Evolutionary conservation across 1,140 invertebrate species (phyloP).

Genomic region (Cydia pomonella): DNA sequence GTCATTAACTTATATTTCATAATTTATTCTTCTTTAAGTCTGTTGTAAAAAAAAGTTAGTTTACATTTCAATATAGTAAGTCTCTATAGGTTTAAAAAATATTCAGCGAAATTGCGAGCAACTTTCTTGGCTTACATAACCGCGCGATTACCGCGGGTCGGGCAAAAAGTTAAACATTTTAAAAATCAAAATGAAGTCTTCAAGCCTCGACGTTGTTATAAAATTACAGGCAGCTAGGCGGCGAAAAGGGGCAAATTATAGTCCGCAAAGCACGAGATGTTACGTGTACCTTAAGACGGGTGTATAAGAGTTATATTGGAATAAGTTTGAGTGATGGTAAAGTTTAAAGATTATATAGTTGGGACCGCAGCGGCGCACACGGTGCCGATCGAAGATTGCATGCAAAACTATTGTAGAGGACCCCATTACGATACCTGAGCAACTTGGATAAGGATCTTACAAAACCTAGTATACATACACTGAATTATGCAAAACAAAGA

Average conservation of each 20-base stretch:
- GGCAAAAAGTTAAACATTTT: constrained; percentile 44
- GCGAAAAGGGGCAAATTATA: constrained; percentile 73
- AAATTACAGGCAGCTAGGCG: constrained; percentile 68
- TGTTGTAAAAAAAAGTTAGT: constrained; percentile 40
- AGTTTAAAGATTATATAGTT: constrained; percentile 11
- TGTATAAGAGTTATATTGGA: not conserved
- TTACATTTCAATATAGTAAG: constrained; percentile 46
- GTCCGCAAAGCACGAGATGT: constrained; percentile 36
- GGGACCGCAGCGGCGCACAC: constrained; percentile 43
- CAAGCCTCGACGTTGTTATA: constrained; percentile 52
- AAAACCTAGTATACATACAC: not conserved
- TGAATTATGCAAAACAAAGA: not conserved
- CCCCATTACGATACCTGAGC: constrained; percentile 48
- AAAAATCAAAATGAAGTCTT: constrained; percentile 61
- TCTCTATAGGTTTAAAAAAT: constrained; percentile 9
- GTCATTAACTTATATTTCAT: constrained; percentile 55
- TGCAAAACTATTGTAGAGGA: constrained; percentile 44
- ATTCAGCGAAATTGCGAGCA: constrained; percentile 9
- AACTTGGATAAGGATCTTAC: constrained; percentile 36
- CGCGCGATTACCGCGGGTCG: constrained; percentile 43
- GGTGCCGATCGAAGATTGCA: constrained; percentile 56
- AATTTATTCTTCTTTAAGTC: constrained; percentile 39
- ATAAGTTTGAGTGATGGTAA: not conserved
- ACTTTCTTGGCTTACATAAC: constrained; percentile 42
- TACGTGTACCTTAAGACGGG: not conserved